A percentile compares a stretch with the other conserved stretches of the same genome.
phyloP scores from a whole-genome alignment of 2,797 vertebrate species.

The Chaenodraco wilsoni region DNA sequence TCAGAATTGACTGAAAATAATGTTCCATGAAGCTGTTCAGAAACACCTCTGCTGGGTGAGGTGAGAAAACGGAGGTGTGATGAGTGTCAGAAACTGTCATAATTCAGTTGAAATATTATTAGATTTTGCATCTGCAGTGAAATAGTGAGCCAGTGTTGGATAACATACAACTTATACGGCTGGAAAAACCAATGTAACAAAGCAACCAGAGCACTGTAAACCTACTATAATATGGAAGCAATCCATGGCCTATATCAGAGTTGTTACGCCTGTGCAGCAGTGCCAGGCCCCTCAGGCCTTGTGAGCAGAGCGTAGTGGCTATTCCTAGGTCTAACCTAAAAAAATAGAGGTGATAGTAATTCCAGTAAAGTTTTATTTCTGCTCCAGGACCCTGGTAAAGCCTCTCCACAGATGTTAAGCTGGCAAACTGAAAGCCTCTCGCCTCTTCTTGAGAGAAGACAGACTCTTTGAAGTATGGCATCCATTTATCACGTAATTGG shows the following conservation, averaged over 20 bases:
- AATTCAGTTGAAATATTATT: not conserved
- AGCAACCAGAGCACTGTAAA: constrained; percentile 31
- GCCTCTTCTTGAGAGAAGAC: not conserved
- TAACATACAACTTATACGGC: not conserved
- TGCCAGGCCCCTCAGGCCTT: constrained; percentile 56
- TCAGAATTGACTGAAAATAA: constrained; percentile 40
- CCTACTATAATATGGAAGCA: constrained; percentile 26
- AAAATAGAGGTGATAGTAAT: constrained; percentile 46
- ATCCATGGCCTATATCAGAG: constrained; percentile 58
- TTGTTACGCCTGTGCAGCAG: constrained; percentile 27
- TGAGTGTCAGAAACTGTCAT: not conserved
- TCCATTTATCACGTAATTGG: not conserved
- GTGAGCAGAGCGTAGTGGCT: constrained; percentile 39
- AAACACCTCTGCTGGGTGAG: constrained; percentile 57
- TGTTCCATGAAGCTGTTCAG: constrained; percentile 40
- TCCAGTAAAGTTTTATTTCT: constrained; percentile 10
- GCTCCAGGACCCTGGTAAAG: not conserved
- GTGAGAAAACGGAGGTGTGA: constrained; percentile 51
- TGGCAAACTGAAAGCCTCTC: no score
- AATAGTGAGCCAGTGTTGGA: not conserved
- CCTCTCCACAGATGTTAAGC: not conserved
- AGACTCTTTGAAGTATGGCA: not conserved
- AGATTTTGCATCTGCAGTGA: not conserved
- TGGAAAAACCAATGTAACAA: constrained; percentile 1
- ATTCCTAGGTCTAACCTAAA: constrained; percentile 67